Conservation (phyloP, 2,888 invertebrate species). For the Epistrophe grossulariae region DNA sequence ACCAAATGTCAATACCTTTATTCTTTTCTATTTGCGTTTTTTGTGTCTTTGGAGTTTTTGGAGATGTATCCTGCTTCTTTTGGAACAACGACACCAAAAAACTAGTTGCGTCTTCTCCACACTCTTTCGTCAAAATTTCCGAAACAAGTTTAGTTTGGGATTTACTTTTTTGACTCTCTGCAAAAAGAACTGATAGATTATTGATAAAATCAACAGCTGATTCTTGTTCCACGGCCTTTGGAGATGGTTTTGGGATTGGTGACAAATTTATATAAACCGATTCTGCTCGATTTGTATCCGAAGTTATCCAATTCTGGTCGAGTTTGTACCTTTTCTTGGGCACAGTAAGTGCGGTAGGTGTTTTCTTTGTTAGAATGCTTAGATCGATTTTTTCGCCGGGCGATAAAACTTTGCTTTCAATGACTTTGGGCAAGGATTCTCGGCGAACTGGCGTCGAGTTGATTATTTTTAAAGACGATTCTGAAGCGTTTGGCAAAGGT, state of each 20-base stretch:
- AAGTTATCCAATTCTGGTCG: slow-evolving; percentile 15
- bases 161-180: slow-evolving; percentile 7
- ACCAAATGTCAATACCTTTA: slow-evolving; percentile 6
- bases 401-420: slow-evolving; percentile 81
- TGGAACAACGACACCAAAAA: slow-evolving; percentile 50
- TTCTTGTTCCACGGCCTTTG: slow-evolving; percentile 14
- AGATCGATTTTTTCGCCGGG: slow-evolving; percentile 82
- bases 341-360: slow-evolving; percentile 10
- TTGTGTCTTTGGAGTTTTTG: neutral
- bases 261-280: slow-evolving; percentile 6
- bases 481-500: neutral
- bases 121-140: neutral
- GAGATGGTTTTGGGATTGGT: neutral
- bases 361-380: slow-evolving; percentile 75
- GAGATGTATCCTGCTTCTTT: neutral
- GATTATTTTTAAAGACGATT: neutral
- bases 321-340: slow-evolving; percentile 30
- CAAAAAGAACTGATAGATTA: slow-evolving; percentile 19
- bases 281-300: neutral
- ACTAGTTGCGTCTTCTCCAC: slow-evolving; percentile 54
- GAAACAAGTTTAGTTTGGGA: neutral
- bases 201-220: slow-evolving; percentile 68
- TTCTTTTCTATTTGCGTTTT: too few species aligned
- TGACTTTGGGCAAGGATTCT: slow-evolving; percentile 77
- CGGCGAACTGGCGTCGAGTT: neutral